Percentiles rank a stretch among this genome's conserved stretches.
Evolutionary conservation across 2,797 vertebrate species (phyloP).

Genomic region (Anisognathus igniventris): DNA sequence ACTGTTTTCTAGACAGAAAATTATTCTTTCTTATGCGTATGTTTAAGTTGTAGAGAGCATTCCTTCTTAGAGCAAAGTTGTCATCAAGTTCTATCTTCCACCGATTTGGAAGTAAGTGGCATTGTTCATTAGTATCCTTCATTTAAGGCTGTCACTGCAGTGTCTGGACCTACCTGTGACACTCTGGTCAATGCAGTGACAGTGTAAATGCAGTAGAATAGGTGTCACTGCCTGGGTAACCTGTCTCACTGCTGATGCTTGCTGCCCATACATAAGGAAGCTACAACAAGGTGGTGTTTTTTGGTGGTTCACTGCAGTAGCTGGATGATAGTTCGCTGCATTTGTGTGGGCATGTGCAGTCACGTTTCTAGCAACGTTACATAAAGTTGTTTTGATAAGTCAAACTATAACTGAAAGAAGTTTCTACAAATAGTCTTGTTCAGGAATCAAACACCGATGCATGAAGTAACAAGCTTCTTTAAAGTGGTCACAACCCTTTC

Average conservation of each 20-base stretch:
- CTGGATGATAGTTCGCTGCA: neutral
- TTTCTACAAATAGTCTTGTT: neutral
- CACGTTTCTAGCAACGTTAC: neutral
- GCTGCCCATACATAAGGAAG: neutral
- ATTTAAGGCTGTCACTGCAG: neutral
- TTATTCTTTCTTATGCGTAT: neutral
- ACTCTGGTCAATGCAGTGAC: neutral
- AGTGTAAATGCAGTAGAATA: neutral
- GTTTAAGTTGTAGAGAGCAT: neutral
- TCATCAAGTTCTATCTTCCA: neutral
- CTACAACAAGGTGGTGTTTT: neutral
- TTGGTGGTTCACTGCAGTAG: neutral
- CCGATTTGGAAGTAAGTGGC: neutral
- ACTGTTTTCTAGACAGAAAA: neutral
- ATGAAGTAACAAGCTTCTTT: neutral
- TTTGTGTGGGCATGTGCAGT: neutral
- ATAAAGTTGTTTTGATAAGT: neutral
- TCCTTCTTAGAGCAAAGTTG: neutral
- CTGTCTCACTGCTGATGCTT: neutral
- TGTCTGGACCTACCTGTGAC: neutral
- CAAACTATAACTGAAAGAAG: neutral
- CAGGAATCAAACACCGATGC: neutral
- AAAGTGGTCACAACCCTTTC: neutral
- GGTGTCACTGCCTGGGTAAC: rapidly evolving
- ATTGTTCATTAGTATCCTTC: neutral